Evolutionary conservation across 1,140 invertebrate genomes (phyloP).

Genomic region (Stegodyphus dumicola): DNA sequence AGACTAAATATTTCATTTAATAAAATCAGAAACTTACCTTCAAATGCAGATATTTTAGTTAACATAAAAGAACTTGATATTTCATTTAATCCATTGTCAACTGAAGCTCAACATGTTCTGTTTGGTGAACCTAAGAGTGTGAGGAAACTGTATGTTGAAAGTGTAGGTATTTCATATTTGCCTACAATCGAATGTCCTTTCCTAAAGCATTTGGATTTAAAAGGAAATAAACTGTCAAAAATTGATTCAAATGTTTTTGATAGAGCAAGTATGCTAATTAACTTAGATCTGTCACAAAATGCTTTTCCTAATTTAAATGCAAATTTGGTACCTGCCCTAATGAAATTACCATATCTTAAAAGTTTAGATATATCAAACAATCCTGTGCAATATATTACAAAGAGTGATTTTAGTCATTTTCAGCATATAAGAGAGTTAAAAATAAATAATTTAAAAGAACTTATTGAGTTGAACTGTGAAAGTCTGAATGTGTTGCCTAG

Average conservation of each 20-base stretch:
- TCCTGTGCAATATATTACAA: constrained; percentile 77
- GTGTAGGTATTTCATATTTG: constrained; percentile 76
- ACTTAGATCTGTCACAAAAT: constrained; percentile 82
- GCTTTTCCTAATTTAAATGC: constrained; percentile 73
- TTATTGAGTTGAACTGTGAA: constrained; percentile 82
- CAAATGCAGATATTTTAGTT: constrained; percentile 85
- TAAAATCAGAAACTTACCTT: constrained; percentile 80
- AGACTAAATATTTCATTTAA: constrained; percentile 84
- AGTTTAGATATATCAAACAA: constrained; percentile 83
- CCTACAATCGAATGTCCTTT: constrained; percentile 84
- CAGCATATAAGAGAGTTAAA: constrained; percentile 75
- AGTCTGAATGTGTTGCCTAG: constrained; percentile 81
- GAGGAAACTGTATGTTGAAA: constrained; percentile 81
- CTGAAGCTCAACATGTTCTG: constrained; percentile 79
- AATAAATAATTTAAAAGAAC: constrained; percentile 77
- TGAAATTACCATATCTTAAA: constrained; percentile 76
- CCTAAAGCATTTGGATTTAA: constrained; percentile 82
- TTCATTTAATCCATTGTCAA: constrained; percentile 84
- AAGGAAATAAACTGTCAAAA: constrained; percentile 78
- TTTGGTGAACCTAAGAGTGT: constrained; percentile 90
- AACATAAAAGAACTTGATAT: constrained; percentile 88
- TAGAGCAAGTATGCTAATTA: constrained; percentile 81
- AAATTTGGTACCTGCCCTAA: constrained; percentile 72
- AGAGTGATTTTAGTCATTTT: constrained; percentile 80
- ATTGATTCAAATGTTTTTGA: constrained; percentile 77